Percentiles rank a stretch among this genome's conserved stretches.
Conservation (phyloP, 2,888 invertebrate species). For the Zygogramma bicolorata region DNA sequence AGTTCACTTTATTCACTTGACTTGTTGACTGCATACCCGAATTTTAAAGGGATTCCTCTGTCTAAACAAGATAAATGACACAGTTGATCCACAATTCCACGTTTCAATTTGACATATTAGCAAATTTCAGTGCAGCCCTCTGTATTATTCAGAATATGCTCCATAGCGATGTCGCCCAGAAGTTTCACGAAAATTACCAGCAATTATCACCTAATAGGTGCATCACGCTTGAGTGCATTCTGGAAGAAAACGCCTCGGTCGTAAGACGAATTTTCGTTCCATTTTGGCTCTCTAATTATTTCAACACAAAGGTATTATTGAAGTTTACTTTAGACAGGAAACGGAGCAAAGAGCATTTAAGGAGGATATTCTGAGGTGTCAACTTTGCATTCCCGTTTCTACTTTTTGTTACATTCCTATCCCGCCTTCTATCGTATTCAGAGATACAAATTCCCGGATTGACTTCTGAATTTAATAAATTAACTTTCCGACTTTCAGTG, state of each 20-base stretch:
- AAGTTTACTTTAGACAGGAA: slow-evolving; percentile 27
- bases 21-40: too few relatives aligned
- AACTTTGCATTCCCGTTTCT: background rate
- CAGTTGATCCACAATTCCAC: too few relatives aligned
- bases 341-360: slow-evolving; percentile 6
- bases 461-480: slow-evolving; percentile 36
- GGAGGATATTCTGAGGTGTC: slow-evolving; percentile 10
- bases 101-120: too few relatives aligned
- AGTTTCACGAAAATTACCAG: slow-evolving; percentile 18
- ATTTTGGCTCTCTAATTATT: slow-evolving; percentile 36
- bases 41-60: too few relatives aligned
- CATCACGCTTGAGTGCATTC: slow-evolving; percentile 26
- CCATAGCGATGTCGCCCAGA: background rate
- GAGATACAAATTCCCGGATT: slow-evolving; percentile 29
- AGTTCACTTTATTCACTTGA: too few relatives aligned
- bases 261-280: slow-evolving; percentile 23
- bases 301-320: slow-evolving; percentile 35
- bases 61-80: too few relatives aligned
- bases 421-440: background rate
- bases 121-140: too few relatives aligned
- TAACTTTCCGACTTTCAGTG: slow-evolving; percentile 19
- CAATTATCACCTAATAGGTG: slow-evolving; percentile 23
- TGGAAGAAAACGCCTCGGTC: background rate
- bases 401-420: background rate
- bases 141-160: too few relatives aligned